Evolutionary conservation across 2,797 vertebrate genomes (phyloP), one percentile per base, ranked within the genome.

Genomic region (Manis javanica): DNA sequence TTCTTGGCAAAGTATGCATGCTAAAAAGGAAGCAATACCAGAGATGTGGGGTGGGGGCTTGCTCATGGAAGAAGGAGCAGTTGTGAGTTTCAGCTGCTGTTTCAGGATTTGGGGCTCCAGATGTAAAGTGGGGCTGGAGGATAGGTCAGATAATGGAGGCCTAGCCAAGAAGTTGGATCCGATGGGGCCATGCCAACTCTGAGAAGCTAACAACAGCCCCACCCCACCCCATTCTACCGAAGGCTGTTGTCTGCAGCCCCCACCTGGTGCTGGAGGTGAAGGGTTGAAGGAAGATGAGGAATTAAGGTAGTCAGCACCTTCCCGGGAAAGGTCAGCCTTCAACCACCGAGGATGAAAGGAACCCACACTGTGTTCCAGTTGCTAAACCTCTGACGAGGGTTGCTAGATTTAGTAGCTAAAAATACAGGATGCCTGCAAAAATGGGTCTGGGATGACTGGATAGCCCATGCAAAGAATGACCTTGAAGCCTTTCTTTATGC

Each of bases 221-320:
- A 1, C 59, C 26, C 15, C 6, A 26, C 7, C 39, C 10, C 0
- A 1, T 10, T 31, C n/a, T 1, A 0, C 37, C 21, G 10, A 26
- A n/a, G 53, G 21, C 21, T 7, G 34, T 26, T 0, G 0, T 53
- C 39, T 37, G n/a, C 26, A 39, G 84, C 18, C 55, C 18, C 26
- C 1, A 34, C 24, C 2, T 10, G 0, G 13, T 39, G 63, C 46
- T 42, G 16, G 49, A 68, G 93, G 68, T 18, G 68, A 24, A 23
- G 51, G 2, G 31, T 7, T 57, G 92, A 29, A 81, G 63, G 23
- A 24, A 37, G 14, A 12, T 2, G 71, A 53, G 31, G 55, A 68
- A 63, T 34, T 13, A 29, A 10, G 14, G 26, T 15, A 31, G 5
- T 2, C 3, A 15, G 11, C 1, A 7, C 8, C 26, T 15, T 63